These are phyloP conservation scores for Euwallacea fornicatus DNA, from an alignment of 1,140 invertebrate genomes.

Conservation along the genomic window DNA sequence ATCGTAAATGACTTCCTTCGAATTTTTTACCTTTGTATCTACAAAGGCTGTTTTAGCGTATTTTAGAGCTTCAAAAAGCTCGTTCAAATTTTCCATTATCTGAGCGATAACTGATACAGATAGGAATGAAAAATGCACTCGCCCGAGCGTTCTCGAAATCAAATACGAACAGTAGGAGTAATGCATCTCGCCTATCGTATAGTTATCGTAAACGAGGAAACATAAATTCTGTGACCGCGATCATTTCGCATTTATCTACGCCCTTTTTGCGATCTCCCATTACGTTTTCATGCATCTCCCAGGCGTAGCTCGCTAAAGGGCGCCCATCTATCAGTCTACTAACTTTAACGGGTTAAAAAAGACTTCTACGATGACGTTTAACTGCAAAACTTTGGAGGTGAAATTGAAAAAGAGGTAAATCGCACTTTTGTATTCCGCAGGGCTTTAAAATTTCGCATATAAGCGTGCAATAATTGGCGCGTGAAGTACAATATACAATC, in stretches of 20 bases:
- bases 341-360: conserved; percentile 18
- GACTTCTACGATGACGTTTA: conserved; percentile 13
- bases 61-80: no score
- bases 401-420: no score
- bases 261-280: conserved; percentile 32
- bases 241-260: conserved; percentile 35
- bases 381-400: conserved; percentile 1
- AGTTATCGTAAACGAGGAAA: conserved; percentile 33
- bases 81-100: no score
- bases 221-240: conserved; percentile 32
- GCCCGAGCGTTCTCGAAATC: conserved; percentile 2
- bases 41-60: no score
- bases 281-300: conserved; percentile 28
- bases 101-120: neutral
- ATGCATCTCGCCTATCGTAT: conserved; percentile 18
- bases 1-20: no score
- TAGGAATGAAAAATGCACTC: conserved; percentile 15
- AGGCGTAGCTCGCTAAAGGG: conserved; percentile 21
- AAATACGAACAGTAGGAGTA: conserved; percentile 1
- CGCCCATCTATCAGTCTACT: conserved; percentile 27
- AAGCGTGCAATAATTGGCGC: conserved; percentile 9
- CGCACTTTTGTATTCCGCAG: no score
- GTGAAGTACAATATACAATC: conserved; percentile 23
- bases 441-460: neutral
- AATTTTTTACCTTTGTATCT: no score